Evolutionary conservation across 1,140 invertebrate species (phyloP).

Genomic region (Mycetomoellerius zeteki): DNA sequence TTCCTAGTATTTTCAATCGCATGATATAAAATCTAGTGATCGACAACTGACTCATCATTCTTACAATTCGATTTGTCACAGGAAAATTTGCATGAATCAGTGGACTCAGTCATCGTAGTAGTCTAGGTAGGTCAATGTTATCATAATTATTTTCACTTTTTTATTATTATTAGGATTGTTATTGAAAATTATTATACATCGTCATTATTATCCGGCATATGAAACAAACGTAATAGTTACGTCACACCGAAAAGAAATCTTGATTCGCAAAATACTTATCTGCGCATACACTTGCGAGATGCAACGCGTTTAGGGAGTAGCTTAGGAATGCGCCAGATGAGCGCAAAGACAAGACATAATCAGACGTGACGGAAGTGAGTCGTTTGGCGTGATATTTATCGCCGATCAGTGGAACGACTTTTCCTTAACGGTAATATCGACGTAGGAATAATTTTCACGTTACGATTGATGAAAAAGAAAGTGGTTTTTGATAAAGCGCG

Average conservation of each 20-base stretch:
- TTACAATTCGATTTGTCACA: not conserved
- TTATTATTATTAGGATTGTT: not conserved
- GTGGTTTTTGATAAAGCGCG: slow-evolving; percentile 8
- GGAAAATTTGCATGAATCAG: slow-evolving; percentile 26
- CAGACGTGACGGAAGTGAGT: not conserved
- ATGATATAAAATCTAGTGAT: not conserved
- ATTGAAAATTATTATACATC: not conserved
- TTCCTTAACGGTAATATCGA: slow-evolving; percentile 29
- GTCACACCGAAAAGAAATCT: not conserved
- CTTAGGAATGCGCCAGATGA: not conserved
- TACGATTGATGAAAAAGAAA: slow-evolving; percentile 43
- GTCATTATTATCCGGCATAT: not conserved
- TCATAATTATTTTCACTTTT: not conserved
- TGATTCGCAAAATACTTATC: not conserved
- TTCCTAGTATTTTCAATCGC: not conserved
- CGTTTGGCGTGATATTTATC: not conserved
- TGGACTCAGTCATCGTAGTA: not conserved
- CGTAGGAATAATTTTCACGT: slow-evolving; percentile 16
- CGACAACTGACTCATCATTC: not conserved
- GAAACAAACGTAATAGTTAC: not conserved
- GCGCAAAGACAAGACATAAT: not conserved
- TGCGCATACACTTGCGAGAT: not conserved
- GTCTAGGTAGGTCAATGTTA: not conserved
- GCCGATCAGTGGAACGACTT: not conserved
- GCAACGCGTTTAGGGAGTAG: not conserved